Base-by-base conservation (phyloP, 1,140 invertebrate species). In the Calliopsis andreniformis region DNA sequence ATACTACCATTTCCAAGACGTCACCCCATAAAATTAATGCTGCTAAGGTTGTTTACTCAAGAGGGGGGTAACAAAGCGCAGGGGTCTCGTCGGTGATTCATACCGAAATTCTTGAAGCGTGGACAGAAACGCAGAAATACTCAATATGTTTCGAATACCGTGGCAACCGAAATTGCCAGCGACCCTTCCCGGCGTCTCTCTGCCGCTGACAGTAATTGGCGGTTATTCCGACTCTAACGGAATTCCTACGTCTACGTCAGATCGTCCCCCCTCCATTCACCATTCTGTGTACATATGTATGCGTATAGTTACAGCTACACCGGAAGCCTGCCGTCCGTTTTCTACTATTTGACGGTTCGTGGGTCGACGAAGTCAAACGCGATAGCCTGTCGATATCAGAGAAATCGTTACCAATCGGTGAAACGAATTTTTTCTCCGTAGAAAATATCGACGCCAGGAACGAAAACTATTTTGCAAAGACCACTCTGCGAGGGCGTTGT, bases 191-290 rank as follows among this genome's bases (percentile, higher is more conserved):
- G 47, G 70, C 80, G 75, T 82, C 61, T 76, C 67, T 80, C 88
- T 89, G 88, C 61, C 67, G 73, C 68, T 89, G 88, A 90, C 89
- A 87, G 88, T 90, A 89, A 89, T 90, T 90, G 88, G 85, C 79
- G 86, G 84, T 87, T 89, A 87, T 86, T 87, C 80, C 81, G 76
- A 76, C 81, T 73, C 82, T 62, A 80, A 56, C 64, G 78, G 72
- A 85, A 86, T 88, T 86, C 82, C 79, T 83, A 51, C 53, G 67
- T 79, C 68, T 51, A 66, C 51, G 68, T 79, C 80, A 80, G 76
- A 84, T 83, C 67, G 49, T 84, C 53, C 42, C 61, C 64, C 69
- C 49, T 30, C 35, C 80, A 23, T 78, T 82, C 39, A 18, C n/a
- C 47, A 16, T 58, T 30, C 20, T 14, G 28, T 51, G 25, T 63